phyloP scores from a whole-genome alignment of 1,140 invertebrate genomes.

The Melanaphis sacchari region DNA sequence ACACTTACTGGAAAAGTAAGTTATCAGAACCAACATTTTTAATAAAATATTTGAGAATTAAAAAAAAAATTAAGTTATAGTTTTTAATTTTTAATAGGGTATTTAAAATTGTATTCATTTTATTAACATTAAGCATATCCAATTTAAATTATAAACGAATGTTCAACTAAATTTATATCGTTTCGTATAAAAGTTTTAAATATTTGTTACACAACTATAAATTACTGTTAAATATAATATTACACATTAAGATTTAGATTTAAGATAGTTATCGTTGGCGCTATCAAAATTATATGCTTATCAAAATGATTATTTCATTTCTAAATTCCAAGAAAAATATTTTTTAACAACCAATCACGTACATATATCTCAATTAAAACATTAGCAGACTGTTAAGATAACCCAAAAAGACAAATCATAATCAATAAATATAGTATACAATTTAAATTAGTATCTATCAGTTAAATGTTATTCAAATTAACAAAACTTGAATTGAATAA shows the following conservation, averaged over 20 bases:
- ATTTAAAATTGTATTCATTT: not conserved
- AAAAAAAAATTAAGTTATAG: not conserved
- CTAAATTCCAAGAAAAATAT: conserved; percentile 3
- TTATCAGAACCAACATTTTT: not conserved
- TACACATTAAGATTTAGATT: not conserved
- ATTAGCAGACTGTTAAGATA: not conserved
- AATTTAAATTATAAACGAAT: not conserved
- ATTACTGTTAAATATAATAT: not conserved
- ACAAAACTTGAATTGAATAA: not conserved
- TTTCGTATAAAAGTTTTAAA: not conserved
- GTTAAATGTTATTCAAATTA: conserved; percentile 4
- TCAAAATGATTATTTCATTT: not conserved
- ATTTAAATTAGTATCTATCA: not conserved
- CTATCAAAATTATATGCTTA: not conserved
- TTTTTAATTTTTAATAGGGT: not conserved
- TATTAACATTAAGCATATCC: not conserved
- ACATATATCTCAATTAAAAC: not conserved
- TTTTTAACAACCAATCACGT: not conserved
- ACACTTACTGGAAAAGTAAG: not conserved
- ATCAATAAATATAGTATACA: not conserved
- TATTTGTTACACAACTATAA: conserved; percentile 1
- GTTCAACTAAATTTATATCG: not conserved
- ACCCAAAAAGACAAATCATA: conserved; percentile 5
- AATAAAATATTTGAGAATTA: not conserved
- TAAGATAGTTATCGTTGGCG: not conserved